These are phyloP conservation scores for Synergus japonicus DNA, from an alignment of 2,888 invertebrate genomes.

Conservation along the genomic window DNA sequence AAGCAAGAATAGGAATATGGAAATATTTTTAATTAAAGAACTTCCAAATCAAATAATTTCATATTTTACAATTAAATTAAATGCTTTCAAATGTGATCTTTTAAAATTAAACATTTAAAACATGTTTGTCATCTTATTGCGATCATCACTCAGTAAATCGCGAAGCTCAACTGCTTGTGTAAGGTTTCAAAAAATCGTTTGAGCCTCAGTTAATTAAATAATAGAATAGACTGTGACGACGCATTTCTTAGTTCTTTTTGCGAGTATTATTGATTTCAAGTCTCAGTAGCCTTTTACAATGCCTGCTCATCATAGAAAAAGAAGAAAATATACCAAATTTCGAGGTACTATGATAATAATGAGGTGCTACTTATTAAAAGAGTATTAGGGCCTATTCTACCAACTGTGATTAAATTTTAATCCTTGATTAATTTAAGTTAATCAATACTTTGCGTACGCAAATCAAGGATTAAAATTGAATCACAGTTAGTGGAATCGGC, in stretches of 20 bases:
- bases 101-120: too few relatives aligned
- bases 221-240: slow-evolving; percentile 16
- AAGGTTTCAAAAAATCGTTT: slow-evolving; percentile 28
- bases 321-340: slow-evolving; percentile 62
- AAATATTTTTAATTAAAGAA: too few relatives aligned
- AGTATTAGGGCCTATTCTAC: too few relatives aligned
- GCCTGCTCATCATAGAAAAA: slow-evolving; percentile 67
- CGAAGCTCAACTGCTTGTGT: slow-evolving; percentile 3
- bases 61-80: too few relatives aligned
- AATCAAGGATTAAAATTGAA: too few relatives aligned
- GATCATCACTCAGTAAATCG: background rate
- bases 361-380: slow-evolving; percentile 22
- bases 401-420: too few relatives aligned
- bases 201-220: slow-evolving; percentile 26
- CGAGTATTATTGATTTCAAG: background rate
- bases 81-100: too few relatives aligned
- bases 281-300: slow-evolving; percentile 53
- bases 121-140: background rate
- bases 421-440: too few relatives aligned
- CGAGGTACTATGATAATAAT: slow-evolving; percentile 60
- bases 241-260: background rate
- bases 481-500: too few relatives aligned
- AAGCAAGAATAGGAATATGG: too few relatives aligned
- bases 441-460: too few relatives aligned
- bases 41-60: too few relatives aligned